Percentiles rank a stretch among this genome's conserved stretches.
These are phyloP conservation scores for Ailurus styani DNA, from an alignment of 2,113 vertebrate species.

Conservation along the genomic window DNA sequence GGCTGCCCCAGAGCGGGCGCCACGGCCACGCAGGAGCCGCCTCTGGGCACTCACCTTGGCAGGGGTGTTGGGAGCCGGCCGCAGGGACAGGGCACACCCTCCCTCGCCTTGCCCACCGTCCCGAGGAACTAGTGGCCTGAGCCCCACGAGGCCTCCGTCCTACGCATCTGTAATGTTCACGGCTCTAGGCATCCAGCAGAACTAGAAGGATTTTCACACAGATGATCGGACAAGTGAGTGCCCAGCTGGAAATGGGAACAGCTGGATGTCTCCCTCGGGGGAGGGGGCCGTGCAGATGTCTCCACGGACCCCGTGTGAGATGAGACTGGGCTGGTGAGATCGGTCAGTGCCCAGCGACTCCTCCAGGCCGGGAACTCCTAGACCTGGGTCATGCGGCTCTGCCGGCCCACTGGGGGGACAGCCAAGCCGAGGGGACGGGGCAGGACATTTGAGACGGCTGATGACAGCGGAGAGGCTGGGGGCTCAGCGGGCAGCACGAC, in stretches of 20 bases:
- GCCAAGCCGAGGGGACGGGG: no score
- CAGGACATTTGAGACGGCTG: neutral
- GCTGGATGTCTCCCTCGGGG: neutral
- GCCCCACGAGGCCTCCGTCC: neutral
- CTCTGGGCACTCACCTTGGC: neutral
- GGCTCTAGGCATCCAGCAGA: neutral
- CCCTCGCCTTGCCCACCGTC: neutral
- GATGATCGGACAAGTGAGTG: neutral
- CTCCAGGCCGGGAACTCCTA: neutral
- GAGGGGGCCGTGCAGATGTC: neutral
- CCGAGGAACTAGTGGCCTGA: neutral
- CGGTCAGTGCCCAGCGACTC: neutral
- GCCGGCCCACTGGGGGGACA: no score
- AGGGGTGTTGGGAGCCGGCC: neutral
- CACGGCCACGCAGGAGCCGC: neutral
- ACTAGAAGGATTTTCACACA: neutral
- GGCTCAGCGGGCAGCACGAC: fast-evolving
- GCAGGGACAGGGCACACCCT: neutral
- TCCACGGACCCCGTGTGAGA: neutral
- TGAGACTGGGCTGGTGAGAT: neutral
- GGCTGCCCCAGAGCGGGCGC: neutral
- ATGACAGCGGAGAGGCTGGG: neutral
- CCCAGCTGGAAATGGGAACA: neutral
- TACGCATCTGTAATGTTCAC: neutral
- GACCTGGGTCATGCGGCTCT: neutral